Percentiles rank a stretch among this genome's conserved stretches.
Conservation (phyloP, 2,797 vertebrate genomes). For the Takifugu ocellatus region DNA sequence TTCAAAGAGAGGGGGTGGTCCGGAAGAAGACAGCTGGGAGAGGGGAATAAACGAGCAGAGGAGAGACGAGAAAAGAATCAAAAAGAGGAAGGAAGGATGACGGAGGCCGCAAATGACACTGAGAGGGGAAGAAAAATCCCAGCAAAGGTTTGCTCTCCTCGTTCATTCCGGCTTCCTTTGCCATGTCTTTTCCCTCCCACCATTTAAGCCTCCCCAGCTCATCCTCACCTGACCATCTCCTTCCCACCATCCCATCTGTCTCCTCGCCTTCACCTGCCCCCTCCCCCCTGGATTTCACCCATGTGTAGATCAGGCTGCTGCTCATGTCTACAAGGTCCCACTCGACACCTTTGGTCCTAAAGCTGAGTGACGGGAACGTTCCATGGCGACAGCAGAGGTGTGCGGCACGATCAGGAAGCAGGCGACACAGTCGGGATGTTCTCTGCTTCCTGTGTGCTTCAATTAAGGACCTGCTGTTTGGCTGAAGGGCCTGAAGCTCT, state of each 20-base stretch:
- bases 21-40: neutral
- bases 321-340: no score
- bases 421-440: slow-evolving; percentile 49
- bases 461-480: slow-evolving; percentile 76
- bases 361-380: slow-evolving; percentile 45
- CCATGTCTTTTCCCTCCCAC: no score
- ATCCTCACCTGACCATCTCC: no score
- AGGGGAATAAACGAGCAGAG: neutral
- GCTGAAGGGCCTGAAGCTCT: slow-evolving; percentile 59
- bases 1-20: neutral
- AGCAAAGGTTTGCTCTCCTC: neutral
- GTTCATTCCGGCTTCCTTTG: no score
- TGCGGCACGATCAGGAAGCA: no score
- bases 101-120: neutral
- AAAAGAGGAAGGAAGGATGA: no score
- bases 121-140: neutral
- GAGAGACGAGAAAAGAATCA: neutral
- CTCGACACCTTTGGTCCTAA: no score
- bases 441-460: slow-evolving; percentile 68
- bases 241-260: no score
- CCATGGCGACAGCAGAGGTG: slow-evolving; percentile 69
- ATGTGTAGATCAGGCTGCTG: no score
- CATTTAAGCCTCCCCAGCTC: no score
- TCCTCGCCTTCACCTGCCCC: neutral
- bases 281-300: no score